Percentiles rank a stretch among this genome's conserved stretches.
These are phyloP conservation scores for Mus minutoides DNA, from an alignment of 2,797 vertebrate genomes.

Conservation along the genomic window DNA sequence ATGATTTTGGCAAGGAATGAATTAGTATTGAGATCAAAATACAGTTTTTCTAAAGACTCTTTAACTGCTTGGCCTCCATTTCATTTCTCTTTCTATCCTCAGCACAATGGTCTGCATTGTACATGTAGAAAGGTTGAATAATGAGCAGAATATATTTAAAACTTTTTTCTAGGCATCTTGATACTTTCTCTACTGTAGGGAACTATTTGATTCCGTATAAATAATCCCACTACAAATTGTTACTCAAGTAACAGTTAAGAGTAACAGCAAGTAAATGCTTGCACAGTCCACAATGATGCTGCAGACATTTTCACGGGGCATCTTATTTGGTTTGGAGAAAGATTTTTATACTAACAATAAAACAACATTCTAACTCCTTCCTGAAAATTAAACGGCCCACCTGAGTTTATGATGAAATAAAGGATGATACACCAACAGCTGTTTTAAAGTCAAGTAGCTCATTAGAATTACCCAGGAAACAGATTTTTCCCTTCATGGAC, in stretches of 20 bases:
- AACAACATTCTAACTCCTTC: background rate
- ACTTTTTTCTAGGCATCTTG: background rate
- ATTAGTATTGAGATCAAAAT: conserved; percentile 13
- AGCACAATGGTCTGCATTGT: background rate
- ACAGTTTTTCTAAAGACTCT: background rate
- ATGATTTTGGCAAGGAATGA: conserved; percentile 27
- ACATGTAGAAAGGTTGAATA: background rate
- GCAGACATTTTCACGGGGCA: background rate
- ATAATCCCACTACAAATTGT: background rate
- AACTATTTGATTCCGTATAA: background rate
- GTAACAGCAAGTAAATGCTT: background rate
- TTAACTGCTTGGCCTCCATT: background rate
- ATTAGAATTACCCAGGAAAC: background rate
- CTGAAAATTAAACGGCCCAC: background rate
- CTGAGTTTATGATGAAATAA: background rate
- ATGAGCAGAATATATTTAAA: background rate
- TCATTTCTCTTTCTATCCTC: background rate
- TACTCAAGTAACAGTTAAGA: background rate
- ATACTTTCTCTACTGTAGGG: background rate
- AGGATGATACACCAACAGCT: background rate
- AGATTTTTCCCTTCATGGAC: background rate
- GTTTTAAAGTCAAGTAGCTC: background rate
- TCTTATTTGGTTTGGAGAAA: conserved; percentile 4
- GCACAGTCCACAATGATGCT: background rate
- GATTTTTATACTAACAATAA: background rate